These are phyloP conservation scores for Oryctes rhinoceros DNA, from an alignment of 1,140 invertebrate genomes.

Conservation along the genomic window DNA sequence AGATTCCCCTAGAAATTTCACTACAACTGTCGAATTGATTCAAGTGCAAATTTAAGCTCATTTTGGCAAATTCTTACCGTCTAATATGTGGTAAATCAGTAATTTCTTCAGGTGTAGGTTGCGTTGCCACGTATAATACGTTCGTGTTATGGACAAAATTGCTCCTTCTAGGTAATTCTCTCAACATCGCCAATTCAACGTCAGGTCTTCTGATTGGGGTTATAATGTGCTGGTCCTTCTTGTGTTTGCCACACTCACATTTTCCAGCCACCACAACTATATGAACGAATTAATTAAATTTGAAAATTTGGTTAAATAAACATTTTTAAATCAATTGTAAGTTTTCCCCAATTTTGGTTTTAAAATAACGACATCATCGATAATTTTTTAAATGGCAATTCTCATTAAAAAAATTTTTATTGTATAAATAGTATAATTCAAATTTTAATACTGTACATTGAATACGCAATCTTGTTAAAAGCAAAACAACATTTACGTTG, in stretches of 20 bases:
- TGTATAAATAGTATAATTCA: too few species aligned
- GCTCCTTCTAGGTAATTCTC: constrained; percentile 78
- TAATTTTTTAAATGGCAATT: too few species aligned
- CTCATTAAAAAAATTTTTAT: too few species aligned
- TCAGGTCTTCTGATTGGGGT: constrained; percentile 67
- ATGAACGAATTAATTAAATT: neutral
- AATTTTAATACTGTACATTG: too few species aligned
- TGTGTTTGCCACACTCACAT: constrained; percentile 64
- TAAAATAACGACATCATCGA: too few species aligned
- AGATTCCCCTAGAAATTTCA: too few species aligned
- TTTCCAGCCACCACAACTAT: constrained; percentile 48
- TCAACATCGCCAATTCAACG: constrained; percentile 86
- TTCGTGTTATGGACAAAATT: constrained; percentile 82
- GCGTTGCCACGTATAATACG: constrained; percentile 74
- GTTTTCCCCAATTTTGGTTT: too few species aligned
- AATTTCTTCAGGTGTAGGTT: constrained; percentile 69
- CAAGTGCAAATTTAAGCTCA: too few species aligned
- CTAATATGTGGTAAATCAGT: constrained; percentile 83
- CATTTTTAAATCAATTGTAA: too few species aligned
- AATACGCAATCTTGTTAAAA: too few species aligned
- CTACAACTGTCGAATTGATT: too few species aligned
- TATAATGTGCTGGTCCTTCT: constrained; percentile 60
- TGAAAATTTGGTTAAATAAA: neutral
- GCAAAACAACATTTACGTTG: too few species aligned
- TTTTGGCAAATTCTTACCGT: constrained; percentile 60